Evolutionary conservation across 2,113 vertebrate species (phyloP), one percentile per base, ranked within the genome.

Genomic region (Brachionichthys hirsutus): DNA sequence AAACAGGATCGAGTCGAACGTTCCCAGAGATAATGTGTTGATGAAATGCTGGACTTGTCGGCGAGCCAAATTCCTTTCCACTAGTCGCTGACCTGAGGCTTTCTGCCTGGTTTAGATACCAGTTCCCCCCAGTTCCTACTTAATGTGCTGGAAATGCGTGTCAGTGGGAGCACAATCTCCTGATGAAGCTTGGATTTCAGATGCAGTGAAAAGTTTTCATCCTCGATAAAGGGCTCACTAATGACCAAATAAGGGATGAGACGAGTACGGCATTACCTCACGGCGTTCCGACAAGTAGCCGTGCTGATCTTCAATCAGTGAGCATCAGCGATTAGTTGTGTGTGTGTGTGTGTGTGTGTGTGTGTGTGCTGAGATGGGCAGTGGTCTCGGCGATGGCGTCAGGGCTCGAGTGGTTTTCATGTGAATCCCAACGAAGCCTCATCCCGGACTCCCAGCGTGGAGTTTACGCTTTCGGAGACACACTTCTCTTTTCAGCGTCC

Each of bases 11-110:
- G 44, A 61, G 38, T 69, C 51, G 42, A 42, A 20, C 72, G 61
- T 70, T 80, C 64, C 80, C 43, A 73, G 65, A 73, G 83, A 78
- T 81, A 40, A 85, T 77, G 63, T 82, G 54, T 68, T 45, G 73
- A 65, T 82, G 70, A 78, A 77, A 60, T 54, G 41, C 68, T 84
- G 70, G 54, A 79, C 14, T 50, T 34, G 73, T 62, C 81, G 67
- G 81, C 62, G 78, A 80, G 80, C 81, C 79, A 85, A 84, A 92
- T 91, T 90, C 89, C 89, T 89, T 90, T 81, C 84, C 81, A 77
- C 72, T 70, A 87, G 79, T 79, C 81, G 88, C 87, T 84, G 70
- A 80, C 81, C 78, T 60, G 68, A 63, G 66, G 78, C 80, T 75
- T 62, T 83, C 62, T 62, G 75, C 74, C 69, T 80, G 58, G 77